Evolutionary conservation across 2,888 invertebrate genomes (phyloP), one percentile per base, ranked within the genome.

Genomic region (Protophormia terraenovae): DNA sequence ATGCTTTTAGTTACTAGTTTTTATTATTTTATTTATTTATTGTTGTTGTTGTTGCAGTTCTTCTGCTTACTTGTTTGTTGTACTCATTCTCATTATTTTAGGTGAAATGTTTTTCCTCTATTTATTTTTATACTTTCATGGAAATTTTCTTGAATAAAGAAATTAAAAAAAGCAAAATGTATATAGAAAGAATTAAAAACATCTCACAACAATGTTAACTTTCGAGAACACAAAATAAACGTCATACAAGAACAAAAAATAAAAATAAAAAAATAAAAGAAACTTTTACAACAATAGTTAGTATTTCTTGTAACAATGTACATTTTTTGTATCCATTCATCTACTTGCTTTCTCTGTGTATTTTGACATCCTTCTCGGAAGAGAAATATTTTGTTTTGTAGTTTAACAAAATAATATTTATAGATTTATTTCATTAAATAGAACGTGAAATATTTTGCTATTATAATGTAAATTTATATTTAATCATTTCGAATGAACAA

Each of bases 21-120:
- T n/a, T n/a, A n/a, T n/a, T n/a, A n/a, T n/a, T n/a, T n/a, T n/a
- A n/a, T n/a, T n/a, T n/a, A n/a, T n/a, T n/a, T n/a, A n/a, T n/a
- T n/a, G n/a, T n/a, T n/a, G n/a, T n/a, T n/a, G n/a, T n/a, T n/a
- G n/a, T n/a, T n/a, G n/a, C n/a, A n/a, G 29, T 32, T 69, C 38
- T 53, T n/a, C 27, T 29, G 41, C 32, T n/a, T 66, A 14, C 14
- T 66, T 22, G 10, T 73, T 16, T 64, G 45, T 38, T 80, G 72
- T 67, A 50, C 53, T 78, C 60, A 60, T 73, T 66, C 72, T 67
- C 77, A 81, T 62, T 69, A 75, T 67, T 69, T 82, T 69, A 47
- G 53, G 41, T 83, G 83, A 78, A 73, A 73, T 78, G 24, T 53
- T 83, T 69, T 76, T 32, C 41, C 60, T 75, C 47, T 35, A 38